Evolutionary conservation across 2,888 invertebrate species (phyloP), one percentile per base, ranked within the genome.

Genomic region (Druceiella hillmani): DNA sequence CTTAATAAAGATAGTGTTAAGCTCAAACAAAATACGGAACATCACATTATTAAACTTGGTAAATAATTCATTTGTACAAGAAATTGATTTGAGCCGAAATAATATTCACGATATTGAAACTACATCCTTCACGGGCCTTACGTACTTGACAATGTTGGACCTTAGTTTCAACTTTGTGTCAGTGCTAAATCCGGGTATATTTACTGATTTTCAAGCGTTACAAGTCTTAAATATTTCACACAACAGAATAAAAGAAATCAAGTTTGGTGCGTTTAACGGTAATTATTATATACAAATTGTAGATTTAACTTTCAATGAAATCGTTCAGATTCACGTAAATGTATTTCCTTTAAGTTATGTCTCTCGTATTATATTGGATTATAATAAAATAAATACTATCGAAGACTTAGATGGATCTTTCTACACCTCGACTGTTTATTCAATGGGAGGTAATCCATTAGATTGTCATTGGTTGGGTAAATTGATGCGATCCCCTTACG

Each of bases 131-230:
- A 36, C 41, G 36, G 36, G 26, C 20, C 41, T 50, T 40, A 38
- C 38, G 16, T 34, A 39, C 10, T 40, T 52, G 2, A 26, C 36
- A 4, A 31, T 20, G 4, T 40, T 52, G 7, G 50, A 52, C 40
- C 35, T 52, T 25, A 52, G 52, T 40, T 43, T 28, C 6, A 52
- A 52, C 35, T 32, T 26, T 25, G 50, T 52, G 27, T 32, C 33
- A 15, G 40, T 20, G 9, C 49, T 52, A 33, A 50, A 52, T 35
- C 52, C 52, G 14, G 52, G 52, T 2, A 38, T 50, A 4, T 52
- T 52, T 38, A 20, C 41, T 4, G 24, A 46, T 9, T 36, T 44
- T 4, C 43, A 26, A 33, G 29, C 25, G 9, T 33, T 52, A 2
- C 40, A 25, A 22, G 29, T 17, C 13, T 20, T 52, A 13, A 38